Percentiles rank a stretch among this genome's conserved stretches.
Conservation (phyloP, 1,140 invertebrate species). For the Dinothrombium tinctorium region DNA sequence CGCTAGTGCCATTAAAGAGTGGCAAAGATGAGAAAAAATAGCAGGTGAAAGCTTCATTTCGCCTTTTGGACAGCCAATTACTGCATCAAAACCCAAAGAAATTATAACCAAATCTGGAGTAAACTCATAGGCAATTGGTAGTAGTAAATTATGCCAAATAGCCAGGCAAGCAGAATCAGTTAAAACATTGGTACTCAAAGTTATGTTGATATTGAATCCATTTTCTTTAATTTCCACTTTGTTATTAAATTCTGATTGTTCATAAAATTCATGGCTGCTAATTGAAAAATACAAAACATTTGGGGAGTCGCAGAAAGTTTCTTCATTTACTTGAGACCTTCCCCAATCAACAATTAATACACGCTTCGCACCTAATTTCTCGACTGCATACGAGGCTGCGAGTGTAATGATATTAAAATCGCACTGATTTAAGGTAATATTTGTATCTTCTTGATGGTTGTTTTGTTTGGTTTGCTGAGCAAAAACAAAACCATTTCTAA, state of each 20-base stretch:
- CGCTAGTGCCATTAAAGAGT: conserved; percentile 43
- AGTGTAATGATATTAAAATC: conserved; percentile 92
- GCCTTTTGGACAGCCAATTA: conserved; percentile 33
- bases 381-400: conserved; percentile 51
- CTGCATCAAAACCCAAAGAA: conserved; percentile 69
- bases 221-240: conserved; percentile 43
- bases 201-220: conserved; percentile 81
- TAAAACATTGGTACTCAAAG: conserved; percentile 60
- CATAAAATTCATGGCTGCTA: conserved; percentile 76
- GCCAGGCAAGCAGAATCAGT: conserved; percentile 67
- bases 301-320: conserved; percentile 75
- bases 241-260: conserved; percentile 65
- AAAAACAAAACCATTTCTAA: conserved; percentile 60
- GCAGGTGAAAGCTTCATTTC: conserved; percentile 70
- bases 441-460: conserved; percentile 82
- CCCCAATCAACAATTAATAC: conserved; percentile 91
- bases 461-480: conserved; percentile 75
- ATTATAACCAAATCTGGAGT: conserved; percentile 63
- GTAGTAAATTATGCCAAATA: conserved; percentile 43
- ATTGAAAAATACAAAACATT: conserved; percentile 89
- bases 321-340: conserved; percentile 82
- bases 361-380: conserved; percentile 28
- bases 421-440: conserved; percentile 55
- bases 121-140: conserved; percentile 75
- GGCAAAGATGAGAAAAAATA: conserved; percentile 57